Conservation (phyloP, 2,888 invertebrate species). For the Sinohyriopsis cumingii region DNA sequence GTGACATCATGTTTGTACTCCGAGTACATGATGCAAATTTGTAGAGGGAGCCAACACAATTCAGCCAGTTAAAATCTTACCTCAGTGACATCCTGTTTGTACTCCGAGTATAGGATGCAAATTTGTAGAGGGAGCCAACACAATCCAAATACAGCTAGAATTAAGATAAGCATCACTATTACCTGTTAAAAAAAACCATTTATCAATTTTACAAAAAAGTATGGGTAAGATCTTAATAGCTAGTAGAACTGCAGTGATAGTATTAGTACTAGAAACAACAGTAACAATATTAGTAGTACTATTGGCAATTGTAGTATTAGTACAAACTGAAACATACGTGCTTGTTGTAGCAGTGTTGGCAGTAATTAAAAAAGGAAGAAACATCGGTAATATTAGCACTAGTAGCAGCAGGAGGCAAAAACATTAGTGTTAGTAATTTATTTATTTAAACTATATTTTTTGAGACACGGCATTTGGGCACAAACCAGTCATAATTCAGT, state of each 20-base stretch:
- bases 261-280: slow-evolving; percentile 9
- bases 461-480: too few species aligned
- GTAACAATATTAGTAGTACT: slow-evolving; percentile 15
- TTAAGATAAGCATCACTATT: slow-evolving; percentile 61
- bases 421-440: not conserved
- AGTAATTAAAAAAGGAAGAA: not conserved
- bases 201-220: not conserved
- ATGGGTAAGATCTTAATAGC: not conserved
- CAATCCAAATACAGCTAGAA: slow-evolving; percentile 56
- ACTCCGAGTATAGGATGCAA: slow-evolving; percentile 57
- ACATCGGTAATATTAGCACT: not conserved
- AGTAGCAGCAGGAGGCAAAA: not conserved
- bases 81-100: slow-evolving; percentile 34
- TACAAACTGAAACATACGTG: slow-evolving; percentile 2
- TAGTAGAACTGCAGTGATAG: slow-evolving; percentile 2
- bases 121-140: slow-evolving; percentile 65
- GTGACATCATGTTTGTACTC: slow-evolving; percentile 47
- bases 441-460: too few species aligned
- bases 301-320: slow-evolving; percentile 8
- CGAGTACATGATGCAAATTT: slow-evolving; percentile 53
- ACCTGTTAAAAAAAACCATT: slow-evolving; percentile 49
- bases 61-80: slow-evolving; percentile 33
- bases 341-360: not conserved
- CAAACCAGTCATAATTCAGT: too few species aligned
- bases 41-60: not conserved